phyloP scores from a whole-genome alignment of 92 coral and sea anemone species.

The Galaxea fascicularis region DNA sequence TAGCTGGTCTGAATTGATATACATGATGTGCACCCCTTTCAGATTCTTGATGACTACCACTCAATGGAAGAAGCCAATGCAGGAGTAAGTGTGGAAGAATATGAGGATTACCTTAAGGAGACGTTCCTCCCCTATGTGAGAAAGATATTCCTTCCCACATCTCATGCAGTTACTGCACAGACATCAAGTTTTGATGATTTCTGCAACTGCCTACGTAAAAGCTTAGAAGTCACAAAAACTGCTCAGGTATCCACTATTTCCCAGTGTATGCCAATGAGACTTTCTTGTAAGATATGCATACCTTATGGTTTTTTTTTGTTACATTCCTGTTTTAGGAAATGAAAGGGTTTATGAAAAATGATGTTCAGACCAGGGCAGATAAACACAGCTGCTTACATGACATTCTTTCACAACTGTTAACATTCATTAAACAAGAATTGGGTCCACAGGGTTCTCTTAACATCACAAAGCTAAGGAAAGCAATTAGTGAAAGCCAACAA shows the following conservation, averaged over 20 bases:
- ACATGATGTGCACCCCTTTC: not conserved
- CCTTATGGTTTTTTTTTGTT: not conserved
- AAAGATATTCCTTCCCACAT: not conserved
- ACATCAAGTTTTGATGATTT: constrained; percentile 25
- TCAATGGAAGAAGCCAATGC: not conserved
- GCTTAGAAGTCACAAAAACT: constrained; percentile 1
- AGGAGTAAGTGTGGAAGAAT: constrained; percentile 15
- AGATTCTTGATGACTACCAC: not conserved
- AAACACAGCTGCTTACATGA: constrained; percentile 11
- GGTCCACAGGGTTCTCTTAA: constrained; percentile 42
- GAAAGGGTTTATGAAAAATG: constrained; percentile 10
- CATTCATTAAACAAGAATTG: constrained; percentile 12
- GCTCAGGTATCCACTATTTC: constrained; percentile 14
- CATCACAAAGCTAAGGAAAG: constrained; percentile 40
- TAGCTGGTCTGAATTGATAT: not conserved
- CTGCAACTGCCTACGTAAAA: constrained; percentile 28
- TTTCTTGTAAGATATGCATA: not conserved
- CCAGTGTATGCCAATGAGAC: not conserved
- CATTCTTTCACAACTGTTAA: constrained; percentile 29
- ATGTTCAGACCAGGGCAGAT: constrained; percentile 20
- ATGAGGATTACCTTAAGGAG: constrained; percentile 36
- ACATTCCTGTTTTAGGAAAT: constrained; percentile 31
- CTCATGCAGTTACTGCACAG: constrained; percentile 19
- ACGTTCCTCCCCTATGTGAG: constrained; percentile 53
- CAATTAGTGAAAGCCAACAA: constrained; percentile 30